Evolutionary conservation across 1,140 invertebrate genomes (phyloP).

Genomic region (Acromyrmex heyeri): DNA sequence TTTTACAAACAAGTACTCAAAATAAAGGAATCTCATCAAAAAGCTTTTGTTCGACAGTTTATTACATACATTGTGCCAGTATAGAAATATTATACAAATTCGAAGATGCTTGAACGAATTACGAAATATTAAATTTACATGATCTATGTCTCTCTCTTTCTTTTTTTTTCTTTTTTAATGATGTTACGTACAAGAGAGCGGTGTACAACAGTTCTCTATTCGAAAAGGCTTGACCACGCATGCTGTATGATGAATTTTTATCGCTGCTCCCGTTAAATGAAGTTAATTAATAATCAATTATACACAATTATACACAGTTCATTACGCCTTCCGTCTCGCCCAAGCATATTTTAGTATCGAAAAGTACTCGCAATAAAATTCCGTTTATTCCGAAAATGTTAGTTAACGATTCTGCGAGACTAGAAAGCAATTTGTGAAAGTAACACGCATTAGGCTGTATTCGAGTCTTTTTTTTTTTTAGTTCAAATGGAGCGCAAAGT

Average conservation of each 20-base stretch:
- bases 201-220: slow-evolving; percentile 68
- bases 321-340: slow-evolving; percentile 73
- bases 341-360: slow-evolving; percentile 81
- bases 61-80: slow-evolving; percentile 83
- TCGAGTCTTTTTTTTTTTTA: too few relatives aligned
- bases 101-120: slow-evolving; percentile 77
- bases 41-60: slow-evolving; percentile 78
- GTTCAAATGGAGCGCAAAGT: not conserved
- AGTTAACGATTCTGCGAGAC: not conserved
- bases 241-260: slow-evolving; percentile 10
- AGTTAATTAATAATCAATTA: slow-evolving; percentile 60
- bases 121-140: slow-evolving; percentile 75
- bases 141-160: slow-evolving; percentile 33
- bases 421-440: not conserved
- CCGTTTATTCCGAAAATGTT: not conserved
- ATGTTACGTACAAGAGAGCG: slow-evolving; percentile 72
- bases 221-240: slow-evolving; percentile 41
- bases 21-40: not conserved
- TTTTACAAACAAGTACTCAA: not conserved
- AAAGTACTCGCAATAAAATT: not conserved
- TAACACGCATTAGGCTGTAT: not conserved
- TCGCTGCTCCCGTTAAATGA: slow-evolving; percentile 56
- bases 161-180: slow-evolving; percentile 29
- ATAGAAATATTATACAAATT: slow-evolving; percentile 86
- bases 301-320: slow-evolving; percentile 69